Evolutionary conservation across 1,140 invertebrate species (phyloP).

Genomic region (Leptopilina boulardi): DNA sequence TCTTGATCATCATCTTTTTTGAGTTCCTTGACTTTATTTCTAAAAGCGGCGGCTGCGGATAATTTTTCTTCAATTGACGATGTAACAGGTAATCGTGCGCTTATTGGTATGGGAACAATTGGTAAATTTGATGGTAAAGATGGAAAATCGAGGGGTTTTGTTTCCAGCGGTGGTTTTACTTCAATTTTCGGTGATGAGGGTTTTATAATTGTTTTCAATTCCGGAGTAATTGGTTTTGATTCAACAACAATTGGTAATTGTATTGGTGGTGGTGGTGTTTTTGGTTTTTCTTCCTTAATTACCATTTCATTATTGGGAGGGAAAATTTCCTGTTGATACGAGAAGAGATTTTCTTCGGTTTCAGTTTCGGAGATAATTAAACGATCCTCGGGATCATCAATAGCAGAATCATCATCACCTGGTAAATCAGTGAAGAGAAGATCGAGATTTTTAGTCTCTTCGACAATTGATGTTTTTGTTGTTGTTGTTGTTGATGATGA

Average conservation of each 20-base stretch:
- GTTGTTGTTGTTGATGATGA: too few species aligned
- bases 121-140: conserved; percentile 59
- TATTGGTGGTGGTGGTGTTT: conserved; percentile 42
- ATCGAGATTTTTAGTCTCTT: conserved; percentile 55
- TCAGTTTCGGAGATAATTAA: conserved; percentile 78
- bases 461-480: conserved; percentile 46
- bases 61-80: conserved; percentile 73
- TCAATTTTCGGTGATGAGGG: neutral
- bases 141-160: conserved; percentile 61
- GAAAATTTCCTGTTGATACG: conserved; percentile 78
- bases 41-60: conserved; percentile 69
- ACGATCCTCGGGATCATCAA: conserved; percentile 76
- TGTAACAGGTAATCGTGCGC: conserved; percentile 69
- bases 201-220: conserved; percentile 39
- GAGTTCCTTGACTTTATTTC: conserved; percentile 61
- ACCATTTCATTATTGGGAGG: conserved; percentile 60
- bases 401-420: conserved; percentile 51
- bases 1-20: conserved; percentile 64
- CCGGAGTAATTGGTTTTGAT: neutral
- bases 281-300: conserved; percentile 51
- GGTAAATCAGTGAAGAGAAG: conserved; percentile 68
- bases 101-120: conserved; percentile 67
- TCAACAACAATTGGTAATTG: neutral
- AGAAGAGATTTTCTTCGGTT: conserved; percentile 78
- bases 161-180: conserved; percentile 50